Percentiles rank a stretch among this genome's conserved stretches.
Conservation (phyloP, 2,113 vertebrate species). For the Melanostigma gelatinosum region DNA sequence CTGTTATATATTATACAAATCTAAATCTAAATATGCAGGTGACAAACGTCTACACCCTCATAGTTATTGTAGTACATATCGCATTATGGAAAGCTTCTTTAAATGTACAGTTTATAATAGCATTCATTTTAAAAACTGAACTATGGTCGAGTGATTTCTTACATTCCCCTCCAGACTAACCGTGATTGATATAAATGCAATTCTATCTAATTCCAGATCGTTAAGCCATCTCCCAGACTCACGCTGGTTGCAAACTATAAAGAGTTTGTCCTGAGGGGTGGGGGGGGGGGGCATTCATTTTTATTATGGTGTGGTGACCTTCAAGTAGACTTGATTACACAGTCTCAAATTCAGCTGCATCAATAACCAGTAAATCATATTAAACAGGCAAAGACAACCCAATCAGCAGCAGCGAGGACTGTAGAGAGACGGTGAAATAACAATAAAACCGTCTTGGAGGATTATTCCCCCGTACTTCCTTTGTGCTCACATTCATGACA, state of each 20-base stretch:
- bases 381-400: not conserved
- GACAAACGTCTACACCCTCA: not conserved
- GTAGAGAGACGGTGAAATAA: not conserved
- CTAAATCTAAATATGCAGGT: not conserved
- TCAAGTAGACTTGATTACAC: constrained; percentile 16
- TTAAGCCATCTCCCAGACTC: not conserved
- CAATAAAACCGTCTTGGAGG: not conserved
- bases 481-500: not conserved
- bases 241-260: not conserved
- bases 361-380: constrained; percentile 30
- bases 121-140: not conserved
- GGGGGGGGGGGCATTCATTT: not conserved
- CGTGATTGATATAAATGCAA: not conserved
- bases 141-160: not conserved
- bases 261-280: not conserved
- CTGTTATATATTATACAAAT: not conserved
- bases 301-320: constrained; percentile 8
- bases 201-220: not conserved
- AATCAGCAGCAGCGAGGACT: constrained; percentile 43
- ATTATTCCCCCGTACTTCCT: not conserved
- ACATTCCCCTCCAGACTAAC: not conserved
- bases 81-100: not conserved
- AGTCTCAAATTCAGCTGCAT: constrained; percentile 8
- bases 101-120: not conserved
- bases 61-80: not conserved